Conservation (phyloP, 2,888 invertebrate species). For the Trichacis sp. region DNA sequence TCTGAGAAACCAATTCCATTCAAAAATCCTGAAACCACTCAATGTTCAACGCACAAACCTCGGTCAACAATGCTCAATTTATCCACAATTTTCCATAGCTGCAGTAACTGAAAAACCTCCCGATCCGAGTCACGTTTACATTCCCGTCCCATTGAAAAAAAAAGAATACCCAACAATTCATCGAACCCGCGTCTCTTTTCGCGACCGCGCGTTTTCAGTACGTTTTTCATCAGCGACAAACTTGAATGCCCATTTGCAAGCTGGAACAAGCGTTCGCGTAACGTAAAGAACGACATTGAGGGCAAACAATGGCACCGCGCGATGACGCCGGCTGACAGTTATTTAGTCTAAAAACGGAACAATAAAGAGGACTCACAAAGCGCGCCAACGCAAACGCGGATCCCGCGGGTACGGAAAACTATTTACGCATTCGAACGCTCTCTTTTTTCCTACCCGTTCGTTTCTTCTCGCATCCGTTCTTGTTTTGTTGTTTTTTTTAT, state of each 20-base stretch:
- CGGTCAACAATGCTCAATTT: too few relatives aligned
- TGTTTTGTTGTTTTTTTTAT: slow-evolving; percentile 14
- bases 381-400: slow-evolving; percentile 8
- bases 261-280: slow-evolving; percentile 1
- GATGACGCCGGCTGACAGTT: neutral
- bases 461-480: slow-evolving; percentile 34
- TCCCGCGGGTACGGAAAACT: slow-evolving; percentile 30
- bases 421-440: slow-evolving; percentile 35
- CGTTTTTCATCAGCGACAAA: slow-evolving; percentile 48
- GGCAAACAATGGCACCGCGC: neutral
- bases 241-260: slow-evolving; percentile 2
- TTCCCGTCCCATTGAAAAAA: too few relatives aligned
- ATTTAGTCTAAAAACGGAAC: neutral
- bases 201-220: slow-evolving; percentile 19
- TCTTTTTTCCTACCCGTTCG: slow-evolving; percentile 26
- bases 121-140: too few relatives aligned
- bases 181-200: too few relatives aligned
- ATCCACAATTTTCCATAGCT: too few relatives aligned
- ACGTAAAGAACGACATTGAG: neutral
- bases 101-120: too few relatives aligned
- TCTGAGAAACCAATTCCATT: too few relatives aligned
- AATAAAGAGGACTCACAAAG: slow-evolving; percentile 12
- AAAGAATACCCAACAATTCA: too few relatives aligned
- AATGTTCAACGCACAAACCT: too few relatives aligned
- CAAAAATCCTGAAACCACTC: too few relatives aligned